These are phyloP conservation scores for Magallana gigas DNA, from an alignment of 1,140 invertebrate species.

Conservation along the genomic window DNA sequence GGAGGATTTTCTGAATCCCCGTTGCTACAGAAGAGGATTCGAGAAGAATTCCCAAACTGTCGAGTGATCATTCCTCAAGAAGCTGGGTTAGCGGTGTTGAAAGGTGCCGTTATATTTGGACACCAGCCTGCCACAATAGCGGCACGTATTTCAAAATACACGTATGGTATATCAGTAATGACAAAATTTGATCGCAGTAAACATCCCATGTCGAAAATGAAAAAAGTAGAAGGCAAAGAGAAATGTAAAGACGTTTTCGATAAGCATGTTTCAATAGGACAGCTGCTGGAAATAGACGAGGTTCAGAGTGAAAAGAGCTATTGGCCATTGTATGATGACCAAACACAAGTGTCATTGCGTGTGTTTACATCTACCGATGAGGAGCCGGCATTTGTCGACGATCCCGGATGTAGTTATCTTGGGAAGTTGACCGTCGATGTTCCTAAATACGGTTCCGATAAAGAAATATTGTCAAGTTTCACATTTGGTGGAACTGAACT, in stretches of 20 bases:
- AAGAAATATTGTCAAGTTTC: conserved; percentile 55
- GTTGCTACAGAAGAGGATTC: conserved; percentile 50
- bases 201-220: conserved; percentile 46
- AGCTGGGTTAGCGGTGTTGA: conserved; percentile 58
- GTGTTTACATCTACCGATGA: conserved; percentile 7
- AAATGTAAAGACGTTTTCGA: conserved; percentile 59
- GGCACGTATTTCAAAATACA: conserved; percentile 56
- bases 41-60: conserved; percentile 42
- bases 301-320: conserved; percentile 48
- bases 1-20: conserved; percentile 62
- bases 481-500: conserved; percentile 64
- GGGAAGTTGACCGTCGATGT: conserved; percentile 41
- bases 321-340: conserved; percentile 17
- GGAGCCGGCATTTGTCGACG: conserved; percentile 24
- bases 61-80: conserved; percentile 59
- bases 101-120: conserved; percentile 65
- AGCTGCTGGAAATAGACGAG: conserved; percentile 53
- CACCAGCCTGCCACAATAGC: conserved; percentile 58
- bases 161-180: conserved; percentile 57
- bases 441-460: conserved; percentile 19
- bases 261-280: conserved; percentile 55
- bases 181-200: conserved; percentile 46
- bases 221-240: conserved; percentile 44
- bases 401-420: conserved; percentile 7
- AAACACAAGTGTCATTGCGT: conserved; percentile 18